Base-by-base conservation (phyloP, 1,140 invertebrate species). In the Pristionchus pacificus region DNA sequence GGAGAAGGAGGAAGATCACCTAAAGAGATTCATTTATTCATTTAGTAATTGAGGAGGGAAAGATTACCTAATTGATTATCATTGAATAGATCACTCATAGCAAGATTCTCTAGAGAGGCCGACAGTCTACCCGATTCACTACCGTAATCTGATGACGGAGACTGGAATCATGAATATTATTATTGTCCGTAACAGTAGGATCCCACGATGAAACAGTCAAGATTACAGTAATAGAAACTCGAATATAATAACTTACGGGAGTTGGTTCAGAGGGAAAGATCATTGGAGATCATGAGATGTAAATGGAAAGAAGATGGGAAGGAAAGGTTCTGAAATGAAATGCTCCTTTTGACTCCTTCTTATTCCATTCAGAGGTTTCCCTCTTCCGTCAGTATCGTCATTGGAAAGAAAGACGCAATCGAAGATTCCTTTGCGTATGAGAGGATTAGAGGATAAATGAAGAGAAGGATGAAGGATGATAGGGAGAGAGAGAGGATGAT, bases 181-280 rank as follows among this genome's bases (percentile, higher is more conserved):
- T 49, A 49, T 19, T 49, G 38, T 49, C 6, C 6, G 19, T 49
- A 19, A 49, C 6, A 19, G 38, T 10, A 49, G 6, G 38, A 10
- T 49, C 6, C 38, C n/a, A n/a, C n/a, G n/a, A n/a, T n/a, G n/a
- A n/a, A n/a, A n/a, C n/a, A n/a, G 19, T 49, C 19, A 19, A 10
- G 38, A 49, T 49, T 6, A 19, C 19, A 49, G 38, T 49, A 10
- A 19, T 49, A 10, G 38, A 68, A 59, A 33, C 25, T 57, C 65
- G 25, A 24, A 19, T 58, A 66, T 58, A 68, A 59, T 68, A 59
- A 31, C 57, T 59, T 59, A 68, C 0, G 1, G 49, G 24, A 24
- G 58, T 24, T 15, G 10, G 10, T 29, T 30, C 6, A 24, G 29
- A 29, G 33, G 31, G 32, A n/a, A 38, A 30, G 38, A 49, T n/a